phyloP scores from a whole-genome alignment of 2,888 invertebrate genomes.

The Ectemnius lituratus region DNA sequence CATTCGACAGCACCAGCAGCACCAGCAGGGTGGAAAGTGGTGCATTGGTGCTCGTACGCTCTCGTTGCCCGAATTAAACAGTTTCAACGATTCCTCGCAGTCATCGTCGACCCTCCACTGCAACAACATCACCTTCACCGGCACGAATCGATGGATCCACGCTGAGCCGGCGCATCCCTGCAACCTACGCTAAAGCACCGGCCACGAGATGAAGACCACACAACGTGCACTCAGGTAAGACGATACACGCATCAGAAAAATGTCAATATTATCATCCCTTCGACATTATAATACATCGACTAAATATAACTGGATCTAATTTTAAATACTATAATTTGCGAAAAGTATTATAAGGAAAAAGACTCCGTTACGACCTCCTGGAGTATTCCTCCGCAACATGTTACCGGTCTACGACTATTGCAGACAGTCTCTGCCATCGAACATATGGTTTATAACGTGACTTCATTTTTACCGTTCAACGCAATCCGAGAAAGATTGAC shows the following conservation, averaged over 20 bases:
- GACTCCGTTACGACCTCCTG: background rate
- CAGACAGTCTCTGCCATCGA: background rate
- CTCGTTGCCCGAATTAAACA: background rate
- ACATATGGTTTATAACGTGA: background rate
- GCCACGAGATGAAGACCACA: slow-evolving; percentile 62
- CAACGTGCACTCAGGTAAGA: slow-evolving; percentile 62
- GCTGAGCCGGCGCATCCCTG: slow-evolving; percentile 24
- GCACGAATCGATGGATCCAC: slow-evolving; percentile 52
- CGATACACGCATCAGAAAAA: too few relatives aligned
- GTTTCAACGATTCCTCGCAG: background rate
- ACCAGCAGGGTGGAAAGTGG: slow-evolving; percentile 15
- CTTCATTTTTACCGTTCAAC: too few relatives aligned
- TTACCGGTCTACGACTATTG: background rate
- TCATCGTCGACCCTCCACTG: too few relatives aligned
- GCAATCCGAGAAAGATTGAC: too few relatives aligned
- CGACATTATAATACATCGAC: too few relatives aligned
- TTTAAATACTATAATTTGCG: too few relatives aligned
- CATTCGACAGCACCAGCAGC: background rate
- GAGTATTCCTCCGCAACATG: background rate
- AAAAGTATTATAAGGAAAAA: too few relatives aligned
- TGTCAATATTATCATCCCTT: too few relatives aligned
- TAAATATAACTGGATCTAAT: too few relatives aligned
- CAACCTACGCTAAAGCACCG: slow-evolving; percentile 29
- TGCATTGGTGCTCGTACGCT: background rate
- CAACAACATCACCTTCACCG: slow-evolving; percentile 5